phyloP scores from a whole-genome alignment of 2,113 vertebrate species.

The Xerus inauris region DNA sequence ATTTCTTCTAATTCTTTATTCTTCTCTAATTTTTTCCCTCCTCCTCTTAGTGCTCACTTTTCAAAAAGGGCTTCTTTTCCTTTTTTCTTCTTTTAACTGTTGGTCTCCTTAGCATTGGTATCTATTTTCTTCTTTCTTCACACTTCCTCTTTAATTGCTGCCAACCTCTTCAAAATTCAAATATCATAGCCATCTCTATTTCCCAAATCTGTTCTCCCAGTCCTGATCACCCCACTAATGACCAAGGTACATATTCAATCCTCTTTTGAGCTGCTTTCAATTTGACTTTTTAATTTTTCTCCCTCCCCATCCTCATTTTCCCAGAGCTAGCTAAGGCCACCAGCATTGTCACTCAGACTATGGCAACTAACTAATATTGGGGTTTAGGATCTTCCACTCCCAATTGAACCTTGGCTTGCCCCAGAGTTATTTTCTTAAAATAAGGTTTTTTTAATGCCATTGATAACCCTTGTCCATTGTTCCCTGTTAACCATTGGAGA shows the following conservation, averaged over 20 bases:
- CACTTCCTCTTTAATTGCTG: neutral
- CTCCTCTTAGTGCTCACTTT: neutral
- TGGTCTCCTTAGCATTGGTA: neutral
- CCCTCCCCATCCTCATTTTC: neutral
- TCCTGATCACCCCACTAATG: too few species aligned
- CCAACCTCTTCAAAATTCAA: neutral
- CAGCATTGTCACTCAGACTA: neutral
- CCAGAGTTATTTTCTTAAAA: neutral
- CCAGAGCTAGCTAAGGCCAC: too few species aligned
- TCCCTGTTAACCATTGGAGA: neutral
- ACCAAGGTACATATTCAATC: neutral
- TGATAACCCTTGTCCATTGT: neutral
- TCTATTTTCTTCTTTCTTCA: neutral
- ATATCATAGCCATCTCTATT: neutral
- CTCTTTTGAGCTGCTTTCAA: too few species aligned
- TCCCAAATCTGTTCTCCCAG: neutral
- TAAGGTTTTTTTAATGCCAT: neutral
- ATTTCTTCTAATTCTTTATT: neutral
- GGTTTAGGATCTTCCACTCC: neutral
- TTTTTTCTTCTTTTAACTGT: neutral
- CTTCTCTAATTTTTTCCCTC: neutral
- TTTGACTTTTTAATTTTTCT: neutral
- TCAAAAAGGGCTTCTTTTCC: neutral
- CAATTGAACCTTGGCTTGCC: neutral
- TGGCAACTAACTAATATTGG: neutral